These are phyloP conservation scores for Antheraea yamamai DNA, from an alignment of 2,888 invertebrate species.

Conservation along the genomic window DNA sequence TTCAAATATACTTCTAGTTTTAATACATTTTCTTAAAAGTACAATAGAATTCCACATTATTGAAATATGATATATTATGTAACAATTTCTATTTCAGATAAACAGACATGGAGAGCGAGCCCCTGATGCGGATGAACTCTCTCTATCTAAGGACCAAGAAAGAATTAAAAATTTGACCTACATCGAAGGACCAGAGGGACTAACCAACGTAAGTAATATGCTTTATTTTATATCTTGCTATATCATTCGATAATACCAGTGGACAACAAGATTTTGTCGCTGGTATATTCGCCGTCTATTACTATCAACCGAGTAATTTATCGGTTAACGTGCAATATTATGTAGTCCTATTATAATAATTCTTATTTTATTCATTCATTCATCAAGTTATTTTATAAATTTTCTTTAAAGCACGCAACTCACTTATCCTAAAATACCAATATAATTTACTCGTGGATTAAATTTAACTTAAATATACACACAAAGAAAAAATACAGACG, in stretches of 20 bases:
- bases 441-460: no score
- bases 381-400: no score
- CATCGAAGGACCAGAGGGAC: slow-evolving; percentile 65
- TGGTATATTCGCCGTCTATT: no score
- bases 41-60: background rate
- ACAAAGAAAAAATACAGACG: no score
- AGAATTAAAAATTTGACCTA: slow-evolving; percentile 53
- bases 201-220: slow-evolving; percentile 61
- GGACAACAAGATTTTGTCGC: no score
- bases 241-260: background rate
- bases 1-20: background rate
- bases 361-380: no score
- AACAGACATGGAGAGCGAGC: slow-evolving; percentile 72
- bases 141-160: slow-evolving; percentile 60
- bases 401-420: no score
- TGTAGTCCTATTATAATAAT: no score
- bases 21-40: background rate
- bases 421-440: no score
- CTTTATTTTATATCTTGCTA: background rate
- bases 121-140: slow-evolving; percentile 68
- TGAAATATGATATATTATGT: background rate
- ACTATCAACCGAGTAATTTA: no score
- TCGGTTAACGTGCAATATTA: no score
- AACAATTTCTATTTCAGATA: slow-evolving; percentile 48
- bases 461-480: no score